These are phyloP conservation scores for Barypeithes pellucidus DNA, from an alignment of 2,888 invertebrate species.

Conservation along the genomic window DNA sequence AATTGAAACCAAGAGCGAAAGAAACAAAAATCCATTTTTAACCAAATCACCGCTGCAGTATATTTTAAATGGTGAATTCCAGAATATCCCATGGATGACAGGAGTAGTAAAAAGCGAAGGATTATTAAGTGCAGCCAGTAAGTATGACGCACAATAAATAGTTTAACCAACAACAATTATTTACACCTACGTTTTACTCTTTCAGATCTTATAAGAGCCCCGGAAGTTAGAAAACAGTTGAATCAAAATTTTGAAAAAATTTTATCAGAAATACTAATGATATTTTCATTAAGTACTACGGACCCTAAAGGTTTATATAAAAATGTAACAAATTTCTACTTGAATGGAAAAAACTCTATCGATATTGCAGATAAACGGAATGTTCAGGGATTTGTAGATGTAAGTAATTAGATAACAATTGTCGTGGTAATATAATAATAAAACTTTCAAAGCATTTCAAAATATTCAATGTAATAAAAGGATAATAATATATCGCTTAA, in stretches of 20 bases:
- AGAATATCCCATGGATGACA: conserved; percentile 71
- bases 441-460: too few relatives aligned
- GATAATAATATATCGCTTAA: too few relatives aligned
- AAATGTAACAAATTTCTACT: conserved; percentile 60
- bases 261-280: conserved; percentile 58
- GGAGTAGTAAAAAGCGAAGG: conserved; percentile 72
- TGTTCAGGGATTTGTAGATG: conserved; percentile 63
- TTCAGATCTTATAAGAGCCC: conserved; percentile 60
- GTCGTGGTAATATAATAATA: too few relatives aligned
- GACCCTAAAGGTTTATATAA: conserved; percentile 56
- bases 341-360: conserved; percentile 56
- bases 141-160: too few relatives aligned
- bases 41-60: conserved; percentile 69
- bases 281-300: conserved; percentile 57
- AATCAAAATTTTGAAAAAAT: conserved; percentile 61
- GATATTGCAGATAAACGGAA: conserved; percentile 56
- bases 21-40: conserved; percentile 70
- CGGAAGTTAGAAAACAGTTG: conserved; percentile 55
- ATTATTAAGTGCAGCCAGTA: conserved; percentile 70
- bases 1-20: conserved; percentile 66
- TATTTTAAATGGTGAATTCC: conserved; percentile 67
- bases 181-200: too few relatives aligned
- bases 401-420: conserved; percentile 59
- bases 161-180: too few relatives aligned
- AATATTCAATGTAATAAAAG: too few relatives aligned